Base-by-base conservation (phyloP, 2,113 vertebrate genomes). In the Pteruthius melanotis region DNA sequence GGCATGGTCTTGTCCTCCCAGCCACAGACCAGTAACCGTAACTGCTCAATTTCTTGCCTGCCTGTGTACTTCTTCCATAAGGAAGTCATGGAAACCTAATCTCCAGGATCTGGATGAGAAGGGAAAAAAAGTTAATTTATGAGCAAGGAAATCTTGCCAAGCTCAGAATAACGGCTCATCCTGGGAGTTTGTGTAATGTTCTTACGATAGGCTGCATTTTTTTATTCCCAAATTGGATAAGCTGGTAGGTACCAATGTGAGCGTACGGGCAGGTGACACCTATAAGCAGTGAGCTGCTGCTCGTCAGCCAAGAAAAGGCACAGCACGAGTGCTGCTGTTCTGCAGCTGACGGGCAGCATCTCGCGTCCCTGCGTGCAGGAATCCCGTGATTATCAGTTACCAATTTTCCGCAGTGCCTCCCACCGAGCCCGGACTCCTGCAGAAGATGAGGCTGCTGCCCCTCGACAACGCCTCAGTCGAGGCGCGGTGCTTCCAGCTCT, bases 251-350 rank as follows among this genome's bases (percentile, higher is more conserved):
- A 82, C 16, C 52, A 21, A 56, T 0, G 7, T 6, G 44, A 60
- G n/a, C 53, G 21, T 10, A 18, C 1, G 6, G 23, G 39, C 78
- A 50, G 57, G 53, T 9, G 27, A 70, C n/a, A 68, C 14, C 42
- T 14, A 2, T 1, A 26, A 59, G 42, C 1, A 2, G 23, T 14
- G 40, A 72, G 49, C 77, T 2, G 27, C 57, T 52, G 63, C 37
- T 15, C 3, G 2, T 22, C 24, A 15, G 30, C 9, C 23, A 39
- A 40, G 59, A 53, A 60, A 12, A 64, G 15, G 33, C 57, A 21
- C 0, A 6, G 13, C 3, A 16, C 1, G 8, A 50, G 18, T 2
- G 44, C 45, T 22, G 64, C 42, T 21, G 52, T 60, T 87, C 11
- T 2, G 60, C 60, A 70, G 24, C 45, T 6, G 54, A 19, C 24